phyloP scores from a whole-genome alignment of 2,888 invertebrate species.

The Hylaea fasciaria region DNA sequence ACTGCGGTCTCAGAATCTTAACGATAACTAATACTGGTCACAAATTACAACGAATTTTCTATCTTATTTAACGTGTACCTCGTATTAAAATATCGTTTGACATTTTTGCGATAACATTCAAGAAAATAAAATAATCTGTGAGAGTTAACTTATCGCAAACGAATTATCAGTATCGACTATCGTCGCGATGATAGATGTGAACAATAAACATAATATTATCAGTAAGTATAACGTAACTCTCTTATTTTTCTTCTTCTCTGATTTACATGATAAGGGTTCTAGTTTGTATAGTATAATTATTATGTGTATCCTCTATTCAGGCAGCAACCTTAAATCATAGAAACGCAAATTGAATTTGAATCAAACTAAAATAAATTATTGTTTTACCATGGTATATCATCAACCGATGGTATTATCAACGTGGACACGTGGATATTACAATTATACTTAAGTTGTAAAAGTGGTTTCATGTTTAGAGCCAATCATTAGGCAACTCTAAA shows the following conservation, averaged over 20 bases:
- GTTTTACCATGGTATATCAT: too few species aligned
- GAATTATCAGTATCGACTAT: slow-evolving; percentile 70
- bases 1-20: slow-evolving; percentile 48
- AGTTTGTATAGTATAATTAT: slow-evolving; percentile 2
- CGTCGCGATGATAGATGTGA: slow-evolving; percentile 62
- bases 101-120: slow-evolving; percentile 42
- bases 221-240: slow-evolving; percentile 50
- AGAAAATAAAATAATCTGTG: slow-evolving; percentile 46
- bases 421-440: too few species aligned
- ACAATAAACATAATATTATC: slow-evolving; percentile 45
- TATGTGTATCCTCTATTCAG: too few species aligned
- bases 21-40: slow-evolving; percentile 49
- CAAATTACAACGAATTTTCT: slow-evolving; percentile 33
- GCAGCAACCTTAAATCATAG: too few species aligned
- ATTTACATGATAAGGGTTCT: slow-evolving; percentile 12
- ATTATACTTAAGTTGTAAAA: too few species aligned
- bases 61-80: slow-evolving; percentile 29
- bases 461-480: not conserved
- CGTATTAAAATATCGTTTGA: slow-evolving; percentile 40
- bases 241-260: slow-evolving; percentile 40
- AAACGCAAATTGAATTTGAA: too few species aligned
- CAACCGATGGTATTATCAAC: too few species aligned
- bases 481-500: slow-evolving; percentile 5
- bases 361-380: too few species aligned
- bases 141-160: slow-evolving; percentile 60